Base-by-base conservation (phyloP, 1,140 invertebrate species). In the Drosophila sp. region DNA sequence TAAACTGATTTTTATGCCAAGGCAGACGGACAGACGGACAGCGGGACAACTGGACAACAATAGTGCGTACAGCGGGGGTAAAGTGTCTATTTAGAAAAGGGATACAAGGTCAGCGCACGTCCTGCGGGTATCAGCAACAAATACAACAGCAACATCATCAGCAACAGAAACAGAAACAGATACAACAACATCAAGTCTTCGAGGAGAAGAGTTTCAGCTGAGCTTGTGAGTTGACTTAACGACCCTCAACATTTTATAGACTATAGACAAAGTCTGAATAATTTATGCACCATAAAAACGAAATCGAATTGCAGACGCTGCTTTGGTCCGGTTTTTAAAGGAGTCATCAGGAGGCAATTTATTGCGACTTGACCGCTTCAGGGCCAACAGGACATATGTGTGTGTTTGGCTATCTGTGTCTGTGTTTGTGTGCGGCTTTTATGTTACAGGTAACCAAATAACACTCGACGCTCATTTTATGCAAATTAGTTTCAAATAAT, bases 221-320 rank as follows among this genome's bases (percentile, higher is more conserved):
- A 45, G 29, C 36, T 46, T 46, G 53, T 29, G 27, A 29, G 59
- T 13, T 48, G 64, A 62, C 80, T 80, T 78, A 73, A 83, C 80
- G 80, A 73, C 83, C 74, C 78, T 87, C 70, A 74, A 81, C 74
- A 78, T 87, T 84, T 87, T 84, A 84, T 87, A 74, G 80, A 77
- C 76, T 79, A 83, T 83, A 81, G 78, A 84, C 74, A 81, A 87
- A 84, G 69, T 84, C 78, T 84, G 81, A 81, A 84, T 84, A 86
- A 84, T 84, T 87, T 84, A 84, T 81, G 70, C 58, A 65, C 82
- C 78, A 84, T 84, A 84, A 84, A 84, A 87, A 78, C 72, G 77
- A 84, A 84, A 86, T 87, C 78, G 82, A 84, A 84, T 81, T 71
- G 76, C 77, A 64, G 66, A 38, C 46, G 61, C 27, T 46, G 51